Evolutionary conservation across 2,113 vertebrate species (phyloP).

Genomic region (Dendrocopos noguchii): DNA sequence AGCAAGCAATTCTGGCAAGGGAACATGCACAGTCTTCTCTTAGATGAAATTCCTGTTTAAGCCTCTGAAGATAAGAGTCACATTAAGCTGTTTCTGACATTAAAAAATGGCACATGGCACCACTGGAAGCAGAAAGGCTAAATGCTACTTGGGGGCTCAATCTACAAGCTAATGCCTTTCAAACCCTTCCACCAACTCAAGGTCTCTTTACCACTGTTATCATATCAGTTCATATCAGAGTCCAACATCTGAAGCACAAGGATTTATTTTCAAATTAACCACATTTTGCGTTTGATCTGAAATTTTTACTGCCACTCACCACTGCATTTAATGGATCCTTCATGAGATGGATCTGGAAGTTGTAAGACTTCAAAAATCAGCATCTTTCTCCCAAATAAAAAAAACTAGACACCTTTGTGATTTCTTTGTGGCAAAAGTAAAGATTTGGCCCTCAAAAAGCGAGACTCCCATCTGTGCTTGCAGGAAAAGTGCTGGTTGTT

Average conservation of each 20-base stretch:
- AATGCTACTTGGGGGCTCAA: not conserved
- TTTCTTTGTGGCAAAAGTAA: not conserved
- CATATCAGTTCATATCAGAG: not conserved
- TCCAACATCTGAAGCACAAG: not conserved
- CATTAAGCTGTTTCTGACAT: not conserved
- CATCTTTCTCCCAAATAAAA: not conserved
- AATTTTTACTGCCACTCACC: not conserved
- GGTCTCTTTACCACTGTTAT: not conserved
- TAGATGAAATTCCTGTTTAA: conserved; percentile 15
- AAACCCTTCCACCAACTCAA: not conserved
- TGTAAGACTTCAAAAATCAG: not conserved
- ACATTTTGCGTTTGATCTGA: not conserved
- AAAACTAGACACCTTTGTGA: not conserved
- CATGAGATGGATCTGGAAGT: not conserved
- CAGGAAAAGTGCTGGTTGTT: not conserved
- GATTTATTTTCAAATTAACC: not conserved
- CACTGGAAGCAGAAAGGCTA: not conserved
- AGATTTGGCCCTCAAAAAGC: not conserved
- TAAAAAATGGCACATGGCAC: not conserved
- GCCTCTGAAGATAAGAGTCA: conserved; percentile 22
- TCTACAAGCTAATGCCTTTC: not conserved
- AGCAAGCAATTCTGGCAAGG: not conserved
- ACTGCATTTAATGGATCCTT: not conserved
- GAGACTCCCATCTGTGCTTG: not conserved
- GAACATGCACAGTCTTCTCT: not conserved